Evolutionary conservation across 2,888 invertebrate species (phyloP).

Genomic region (Monoplex corrugatus): DNA sequence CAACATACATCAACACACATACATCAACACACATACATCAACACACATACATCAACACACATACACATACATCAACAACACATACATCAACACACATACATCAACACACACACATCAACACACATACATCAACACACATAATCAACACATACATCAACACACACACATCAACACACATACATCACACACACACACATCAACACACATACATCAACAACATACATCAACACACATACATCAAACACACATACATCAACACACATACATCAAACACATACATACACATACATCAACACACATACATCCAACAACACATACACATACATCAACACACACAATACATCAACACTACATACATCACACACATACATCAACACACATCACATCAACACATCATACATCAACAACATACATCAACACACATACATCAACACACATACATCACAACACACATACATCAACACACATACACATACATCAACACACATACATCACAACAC

Average conservation of each 20-base stretch:
- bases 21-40: background rate
- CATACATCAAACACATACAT: background rate
- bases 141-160: background rate
- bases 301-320: background rate
- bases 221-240: background rate
- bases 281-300: constrained; percentile 37
- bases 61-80: background rate
- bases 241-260: background rate
- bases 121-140: background rate
- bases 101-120: background rate
- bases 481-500: too few species aligned
- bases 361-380: too few species aligned
- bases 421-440: background rate
- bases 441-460: too few species aligned
- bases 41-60: background rate
- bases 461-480: too few species aligned
- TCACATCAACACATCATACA: too few species aligned
- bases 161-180: background rate
- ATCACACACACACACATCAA: background rate
- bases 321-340: too few species aligned
- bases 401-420: too few species aligned
- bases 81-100: background rate
- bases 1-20: background rate
- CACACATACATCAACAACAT: background rate
- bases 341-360: too few species aligned